Evolutionary conservation across 2,888 invertebrate species (phyloP).

Genomic region (Xestia rhomboidea): DNA sequence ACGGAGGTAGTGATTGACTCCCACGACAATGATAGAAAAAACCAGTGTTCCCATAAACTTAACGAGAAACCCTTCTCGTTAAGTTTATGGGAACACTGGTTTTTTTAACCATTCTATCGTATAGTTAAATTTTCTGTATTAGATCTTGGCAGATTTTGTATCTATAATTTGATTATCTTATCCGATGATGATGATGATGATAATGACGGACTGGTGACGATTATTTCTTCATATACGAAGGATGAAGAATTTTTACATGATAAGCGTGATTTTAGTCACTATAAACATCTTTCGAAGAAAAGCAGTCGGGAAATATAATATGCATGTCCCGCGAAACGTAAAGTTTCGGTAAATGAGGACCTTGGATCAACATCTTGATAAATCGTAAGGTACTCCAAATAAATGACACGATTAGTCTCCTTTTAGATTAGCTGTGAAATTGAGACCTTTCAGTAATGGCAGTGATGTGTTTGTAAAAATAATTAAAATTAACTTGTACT

Average conservation of each 20-base stretch:
- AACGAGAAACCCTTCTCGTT: no score
- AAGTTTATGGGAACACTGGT: background rate
- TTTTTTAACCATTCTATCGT: background rate
- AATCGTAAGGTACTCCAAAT: constrained; percentile 18
- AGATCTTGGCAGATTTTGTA: background rate
- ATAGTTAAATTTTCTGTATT: background rate
- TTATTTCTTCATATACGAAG: no score
- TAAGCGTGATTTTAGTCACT: no score
- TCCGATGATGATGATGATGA: no score
- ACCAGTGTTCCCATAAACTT: no score
- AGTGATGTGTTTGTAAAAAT: constrained; percentile 35
- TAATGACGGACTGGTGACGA: no score
- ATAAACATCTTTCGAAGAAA: no score
- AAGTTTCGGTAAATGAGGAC: background rate
- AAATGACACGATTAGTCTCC: constrained; percentile 30
- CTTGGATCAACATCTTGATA: constrained; percentile 7
- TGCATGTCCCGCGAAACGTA: background rate
- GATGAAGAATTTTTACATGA: no score
- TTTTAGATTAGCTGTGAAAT: constrained; percentile 33
- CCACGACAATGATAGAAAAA: constrained; percentile 28
- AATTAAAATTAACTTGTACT: constrained; percentile 27
- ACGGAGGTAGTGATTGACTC: constrained; percentile 36
- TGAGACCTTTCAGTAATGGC: constrained; percentile 13
- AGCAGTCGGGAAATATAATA: background rate
- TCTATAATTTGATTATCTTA: no score